phyloP scores from a whole-genome alignment of 1,140 invertebrate genomes.

The Watersipora subatra region DNA sequence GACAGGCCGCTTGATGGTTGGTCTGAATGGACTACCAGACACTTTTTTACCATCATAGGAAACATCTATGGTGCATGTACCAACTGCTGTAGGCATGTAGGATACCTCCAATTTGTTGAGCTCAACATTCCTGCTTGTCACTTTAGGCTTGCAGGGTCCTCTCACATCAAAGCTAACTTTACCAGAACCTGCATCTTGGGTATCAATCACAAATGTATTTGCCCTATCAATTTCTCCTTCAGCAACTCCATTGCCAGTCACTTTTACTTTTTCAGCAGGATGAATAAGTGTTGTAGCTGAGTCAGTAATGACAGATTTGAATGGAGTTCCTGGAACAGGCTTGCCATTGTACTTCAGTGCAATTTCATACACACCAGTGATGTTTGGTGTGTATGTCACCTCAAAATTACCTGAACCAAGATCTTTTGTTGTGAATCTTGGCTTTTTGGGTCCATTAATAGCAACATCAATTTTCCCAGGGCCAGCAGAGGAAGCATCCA shows the following conservation, averaged over 20 bases:
- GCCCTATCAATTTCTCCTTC: no score
- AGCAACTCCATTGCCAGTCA: no score
- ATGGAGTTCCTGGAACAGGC: neutral
- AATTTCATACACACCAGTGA: neutral
- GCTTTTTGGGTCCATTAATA: neutral
- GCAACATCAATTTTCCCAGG: neutral
- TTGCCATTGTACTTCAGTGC: neutral
- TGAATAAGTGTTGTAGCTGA: no score
- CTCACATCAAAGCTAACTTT: neutral
- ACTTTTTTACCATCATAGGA: neutral
- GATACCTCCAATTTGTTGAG: neutral
- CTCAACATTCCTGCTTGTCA: neutral
- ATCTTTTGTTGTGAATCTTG: neutral
- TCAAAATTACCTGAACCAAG: neutral
- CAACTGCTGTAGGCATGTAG: neutral
- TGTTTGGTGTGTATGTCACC: neutral
- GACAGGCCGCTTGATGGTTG: no score
- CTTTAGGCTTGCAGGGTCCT: neutral
- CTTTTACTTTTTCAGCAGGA: no score
- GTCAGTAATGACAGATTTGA: neutral
- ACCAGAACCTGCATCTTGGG: no score
- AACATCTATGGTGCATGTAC: neutral
- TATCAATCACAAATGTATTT: no score
- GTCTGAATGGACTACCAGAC: neutral
- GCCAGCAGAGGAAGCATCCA: slow-evolving; percentile 56